These are phyloP conservation scores for Cephalophus harveyi DNA, from an alignment of 2,113 vertebrate species.

Conservation along the genomic window DNA sequence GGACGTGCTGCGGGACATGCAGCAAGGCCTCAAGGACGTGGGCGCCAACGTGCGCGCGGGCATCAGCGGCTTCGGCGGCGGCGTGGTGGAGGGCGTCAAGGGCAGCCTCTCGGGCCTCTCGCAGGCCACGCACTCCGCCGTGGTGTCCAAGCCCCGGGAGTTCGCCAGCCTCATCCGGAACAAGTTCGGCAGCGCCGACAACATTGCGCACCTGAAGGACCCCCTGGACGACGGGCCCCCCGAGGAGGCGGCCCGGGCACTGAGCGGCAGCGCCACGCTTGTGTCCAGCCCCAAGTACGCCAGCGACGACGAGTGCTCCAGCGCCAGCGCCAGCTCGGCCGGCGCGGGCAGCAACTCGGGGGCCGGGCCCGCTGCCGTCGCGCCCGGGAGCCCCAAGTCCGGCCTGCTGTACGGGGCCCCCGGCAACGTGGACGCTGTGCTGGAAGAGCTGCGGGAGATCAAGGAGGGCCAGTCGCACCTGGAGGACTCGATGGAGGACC, in stretches of 20 bases:
- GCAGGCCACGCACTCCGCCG: constrained; percentile 90
- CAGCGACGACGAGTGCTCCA: constrained; percentile 96
- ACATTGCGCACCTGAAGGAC: constrained; percentile 97
- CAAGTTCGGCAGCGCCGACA: constrained; percentile 97
- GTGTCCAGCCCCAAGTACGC: constrained; percentile 98
- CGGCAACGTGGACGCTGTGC: constrained; percentile 90
- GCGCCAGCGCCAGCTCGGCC: constrained; percentile 91
- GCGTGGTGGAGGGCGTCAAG: constrained; percentile 95
- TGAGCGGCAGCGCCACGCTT: constrained; percentile 95
- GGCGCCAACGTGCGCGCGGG: constrained; percentile 96
- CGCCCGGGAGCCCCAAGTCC: constrained; percentile 91
- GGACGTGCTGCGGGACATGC: constrained; percentile 98
- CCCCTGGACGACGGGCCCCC: constrained; percentile 89
- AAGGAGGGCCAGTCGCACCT: constrained; percentile 93
- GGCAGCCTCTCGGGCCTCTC: constrained; percentile 95
- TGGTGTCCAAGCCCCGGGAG: constrained; percentile 96
- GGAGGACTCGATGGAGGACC: constrained; percentile 96
- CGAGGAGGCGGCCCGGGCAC: constrained; percentile 87
- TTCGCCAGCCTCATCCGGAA: constrained; percentile 98
- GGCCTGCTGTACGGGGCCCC: constrained; percentile 89
- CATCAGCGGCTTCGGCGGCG: constrained; percentile 96
- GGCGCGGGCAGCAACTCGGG: constrained; percentile 91
- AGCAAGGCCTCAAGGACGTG: constrained; percentile 96
- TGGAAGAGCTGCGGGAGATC: constrained; percentile 95
- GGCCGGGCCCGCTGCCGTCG: constrained; percentile 72